Percentiles rank a stretch among this genome's conserved stretches.
These are phyloP conservation scores for Agonopterix subpropinquella DNA, from an alignment of 2,888 invertebrate genomes.

Conservation along the genomic window DNA sequence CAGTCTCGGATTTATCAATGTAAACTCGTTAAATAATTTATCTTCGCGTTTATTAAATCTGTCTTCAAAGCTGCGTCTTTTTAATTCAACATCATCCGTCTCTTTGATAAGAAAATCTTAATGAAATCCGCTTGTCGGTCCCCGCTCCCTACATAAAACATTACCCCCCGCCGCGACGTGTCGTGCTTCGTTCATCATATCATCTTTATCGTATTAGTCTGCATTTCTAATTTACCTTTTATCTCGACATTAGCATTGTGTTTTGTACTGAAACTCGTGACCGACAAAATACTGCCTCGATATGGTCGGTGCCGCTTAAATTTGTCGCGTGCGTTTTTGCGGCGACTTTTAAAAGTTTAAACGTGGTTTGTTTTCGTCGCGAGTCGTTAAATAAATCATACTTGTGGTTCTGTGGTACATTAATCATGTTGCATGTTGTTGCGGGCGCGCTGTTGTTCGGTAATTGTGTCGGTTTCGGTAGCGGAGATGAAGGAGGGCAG, in stretches of 20 bases:
- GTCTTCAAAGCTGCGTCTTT: constrained; percentile 4
- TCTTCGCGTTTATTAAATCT: constrained; percentile 16
- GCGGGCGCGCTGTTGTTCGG: constrained; percentile 25
- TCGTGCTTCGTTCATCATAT: constrained; percentile 58
- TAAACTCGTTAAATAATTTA: neutral
- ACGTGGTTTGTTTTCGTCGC: constrained; percentile 28
- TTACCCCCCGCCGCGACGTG: constrained; percentile 57
- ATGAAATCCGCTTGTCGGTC: constrained; percentile 40
- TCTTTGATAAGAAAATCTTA: constrained; percentile 39
- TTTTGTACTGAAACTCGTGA: constrained; percentile 22
- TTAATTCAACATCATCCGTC: constrained; percentile 18
- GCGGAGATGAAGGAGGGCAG: constrained; percentile 22
- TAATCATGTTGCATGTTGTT: constrained; percentile 53
- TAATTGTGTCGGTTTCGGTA: constrained; percentile 23
- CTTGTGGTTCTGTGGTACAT: constrained; percentile 40
- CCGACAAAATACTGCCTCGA: constrained; percentile 12
- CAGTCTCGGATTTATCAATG: neutral
- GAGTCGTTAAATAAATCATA: constrained; percentile 55
- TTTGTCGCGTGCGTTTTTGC: constrained; percentile 35
- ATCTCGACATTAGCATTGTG: constrained; percentile 19
- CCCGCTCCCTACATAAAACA: constrained; percentile 56
- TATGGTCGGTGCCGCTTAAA: constrained; percentile 31
- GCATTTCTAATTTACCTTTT: constrained; percentile 49
- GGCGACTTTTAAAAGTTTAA: constrained; percentile 19
- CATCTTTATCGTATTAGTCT: constrained; percentile 48